Percentiles rank a stretch among this genome's conserved stretches.
phyloP scores from a whole-genome alignment of 2,888 invertebrate species.

The Xylota segnis region DNA sequence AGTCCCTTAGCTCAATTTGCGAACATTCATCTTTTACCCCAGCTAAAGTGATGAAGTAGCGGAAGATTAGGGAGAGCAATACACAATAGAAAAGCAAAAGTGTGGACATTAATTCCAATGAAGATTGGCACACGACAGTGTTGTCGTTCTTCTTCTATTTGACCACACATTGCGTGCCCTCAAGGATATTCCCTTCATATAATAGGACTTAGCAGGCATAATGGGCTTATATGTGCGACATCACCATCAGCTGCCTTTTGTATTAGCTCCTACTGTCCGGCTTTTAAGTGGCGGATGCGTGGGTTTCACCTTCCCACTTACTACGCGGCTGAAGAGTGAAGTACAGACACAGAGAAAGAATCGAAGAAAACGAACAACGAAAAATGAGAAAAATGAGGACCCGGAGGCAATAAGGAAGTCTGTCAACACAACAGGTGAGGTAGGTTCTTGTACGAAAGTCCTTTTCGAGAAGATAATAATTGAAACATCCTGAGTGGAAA shows the following conservation, averaged over 20 bases:
- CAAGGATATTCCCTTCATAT: constrained; percentile 11
- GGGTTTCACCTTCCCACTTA: constrained; percentile 10
- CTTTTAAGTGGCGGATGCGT: constrained; percentile 16
- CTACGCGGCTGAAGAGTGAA: background rate
- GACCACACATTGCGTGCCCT: constrained; percentile 10
- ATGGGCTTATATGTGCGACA: constrained; percentile 17
- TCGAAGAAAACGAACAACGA: background rate
- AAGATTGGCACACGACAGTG: constrained; percentile 39
- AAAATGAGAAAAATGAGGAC: background rate
- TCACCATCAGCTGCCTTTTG: constrained; percentile 2
- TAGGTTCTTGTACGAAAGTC: background rate
- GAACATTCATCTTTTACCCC: constrained; percentile 37
- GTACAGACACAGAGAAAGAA: background rate
- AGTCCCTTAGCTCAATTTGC: constrained; percentile 14
- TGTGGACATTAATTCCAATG: constrained; percentile 46
- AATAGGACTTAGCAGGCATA: constrained; percentile 16
- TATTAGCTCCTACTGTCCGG: constrained; percentile 4
- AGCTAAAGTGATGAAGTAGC: constrained; percentile 24
- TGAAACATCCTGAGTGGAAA: constrained; percentile 20
- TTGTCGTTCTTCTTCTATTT: background rate
- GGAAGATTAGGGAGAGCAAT: constrained; percentile 19
- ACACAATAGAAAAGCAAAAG: constrained; percentile 9
- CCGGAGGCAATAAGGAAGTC: background rate
- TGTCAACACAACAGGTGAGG: constrained; percentile 26
- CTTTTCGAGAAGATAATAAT: constrained; percentile 9